phyloP scores from a whole-genome alignment of 2,888 invertebrate species.

The Eupithecia insigniata region DNA sequence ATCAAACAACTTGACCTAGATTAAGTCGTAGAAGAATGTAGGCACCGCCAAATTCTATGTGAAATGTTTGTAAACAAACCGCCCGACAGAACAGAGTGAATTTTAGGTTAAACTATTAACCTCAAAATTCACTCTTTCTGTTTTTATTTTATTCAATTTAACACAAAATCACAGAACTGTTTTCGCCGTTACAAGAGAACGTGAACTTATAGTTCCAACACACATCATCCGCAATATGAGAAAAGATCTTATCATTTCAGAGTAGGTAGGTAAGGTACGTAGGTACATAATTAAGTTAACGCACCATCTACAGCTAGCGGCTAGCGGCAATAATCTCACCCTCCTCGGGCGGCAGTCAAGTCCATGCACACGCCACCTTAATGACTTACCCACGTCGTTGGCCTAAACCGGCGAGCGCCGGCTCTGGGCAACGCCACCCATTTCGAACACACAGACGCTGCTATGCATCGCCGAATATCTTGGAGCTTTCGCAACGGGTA shows the following conservation, averaged over 20 bases:
- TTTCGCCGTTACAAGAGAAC: not conserved
- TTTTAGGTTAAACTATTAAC: no score
- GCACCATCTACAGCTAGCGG: conserved; percentile 56
- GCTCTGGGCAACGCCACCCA: conserved; percentile 59
- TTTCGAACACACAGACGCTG: conserved; percentile 46
- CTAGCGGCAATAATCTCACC: conserved; percentile 58
- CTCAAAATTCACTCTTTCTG: no score
- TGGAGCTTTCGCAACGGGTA: conserved; percentile 59
- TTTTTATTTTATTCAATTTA: no score
- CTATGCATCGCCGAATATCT: conserved; percentile 47
- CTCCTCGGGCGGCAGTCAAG: conserved; percentile 55
- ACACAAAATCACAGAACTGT: not conserved
- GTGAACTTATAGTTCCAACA: conserved; percentile 13
- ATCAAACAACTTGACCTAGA: not conserved
- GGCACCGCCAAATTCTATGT: no score
- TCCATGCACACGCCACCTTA: conserved; percentile 73
- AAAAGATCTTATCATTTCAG: conserved; percentile 34
- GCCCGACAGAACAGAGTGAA: no score
- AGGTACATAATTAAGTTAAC: conserved; percentile 66
- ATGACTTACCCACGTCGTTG: conserved; percentile 66
- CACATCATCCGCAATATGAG: conserved; percentile 29
- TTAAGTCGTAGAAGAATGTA: not conserved
- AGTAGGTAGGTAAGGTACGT: conserved; percentile 43
- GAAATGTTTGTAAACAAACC: no score
- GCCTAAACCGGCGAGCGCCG: conserved; percentile 34